phyloP scores from a whole-genome alignment of 2,888 invertebrate genomes.

The Nymphalis c-album region DNA sequence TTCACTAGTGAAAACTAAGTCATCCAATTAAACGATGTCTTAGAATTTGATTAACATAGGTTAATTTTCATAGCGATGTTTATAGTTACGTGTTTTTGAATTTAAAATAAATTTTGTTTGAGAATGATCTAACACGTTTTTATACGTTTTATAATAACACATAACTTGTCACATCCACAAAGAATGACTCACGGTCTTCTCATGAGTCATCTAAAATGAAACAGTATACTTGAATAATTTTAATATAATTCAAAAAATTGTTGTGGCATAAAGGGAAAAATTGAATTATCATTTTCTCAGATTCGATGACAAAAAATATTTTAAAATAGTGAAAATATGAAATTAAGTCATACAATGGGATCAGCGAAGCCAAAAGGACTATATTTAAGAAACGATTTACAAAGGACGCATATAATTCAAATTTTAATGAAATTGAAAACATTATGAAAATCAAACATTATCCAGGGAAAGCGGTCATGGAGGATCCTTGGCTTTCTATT shows the following conservation, averaged over 20 bases:
- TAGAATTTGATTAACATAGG: no score
- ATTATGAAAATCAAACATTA: conserved; percentile 92
- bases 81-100: neutral
- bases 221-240: neutral
- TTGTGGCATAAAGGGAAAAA: conserved; percentile 28
- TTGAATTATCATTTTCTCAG: conserved; percentile 2
- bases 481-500: conserved; percentile 85
- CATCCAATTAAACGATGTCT: no score
- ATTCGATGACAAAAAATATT: neutral
- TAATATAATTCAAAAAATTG: conserved; percentile 4
- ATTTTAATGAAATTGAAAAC: conserved; percentile 42
- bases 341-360: conserved; percentile 26
- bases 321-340: conserved; percentile 1
- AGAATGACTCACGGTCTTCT: neutral
- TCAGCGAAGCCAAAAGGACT: conserved; percentile 9
- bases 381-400: conserved; percentile 36
- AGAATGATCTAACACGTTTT: neutral
- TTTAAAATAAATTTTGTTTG: neutral
- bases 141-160: neutral
- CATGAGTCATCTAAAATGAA: conserved; percentile 2
- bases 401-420: conserved; percentile 35
- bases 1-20: conserved; percentile 26
- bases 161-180: neutral
- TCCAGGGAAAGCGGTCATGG: conserved; percentile 91
- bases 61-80: neutral